Evolutionary conservation across 2,888 invertebrate genomes (phyloP).

Genomic region (Amphiduros pacificus): DNA sequence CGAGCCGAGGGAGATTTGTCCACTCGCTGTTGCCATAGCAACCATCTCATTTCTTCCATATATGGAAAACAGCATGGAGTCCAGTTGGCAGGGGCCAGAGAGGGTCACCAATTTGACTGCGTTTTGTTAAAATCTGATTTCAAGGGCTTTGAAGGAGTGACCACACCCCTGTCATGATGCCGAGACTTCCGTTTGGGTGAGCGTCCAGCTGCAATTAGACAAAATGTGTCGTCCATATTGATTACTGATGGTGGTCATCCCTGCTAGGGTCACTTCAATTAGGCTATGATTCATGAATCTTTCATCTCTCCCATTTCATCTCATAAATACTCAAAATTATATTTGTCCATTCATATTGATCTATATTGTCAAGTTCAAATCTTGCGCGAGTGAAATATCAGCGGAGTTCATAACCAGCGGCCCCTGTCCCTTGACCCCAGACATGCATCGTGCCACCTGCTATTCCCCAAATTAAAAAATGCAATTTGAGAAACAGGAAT

Average conservation of each 20-base stretch:
- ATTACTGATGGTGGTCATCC: not conserved
- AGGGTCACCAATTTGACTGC: not conserved
- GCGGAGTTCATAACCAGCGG: no score
- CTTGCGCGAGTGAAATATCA: not conserved
- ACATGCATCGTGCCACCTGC: no score
- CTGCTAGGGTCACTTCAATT: not conserved
- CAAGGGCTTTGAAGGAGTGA: not conserved
- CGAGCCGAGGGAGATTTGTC: slow-evolving; percentile 1
- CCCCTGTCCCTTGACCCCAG: no score
- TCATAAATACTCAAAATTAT: slow-evolving; percentile 1
- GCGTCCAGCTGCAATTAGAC: not conserved
- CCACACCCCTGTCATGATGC: not conserved
- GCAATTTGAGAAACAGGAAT: no score
- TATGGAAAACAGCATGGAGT: not conserved
- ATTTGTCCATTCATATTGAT: slow-evolving; percentile 1
- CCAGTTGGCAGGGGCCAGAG: not conserved
- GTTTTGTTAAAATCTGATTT: not conserved
- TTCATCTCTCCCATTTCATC: slow-evolving; percentile 1
- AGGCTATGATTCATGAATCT: not conserved
- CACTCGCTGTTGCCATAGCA: not conserved
- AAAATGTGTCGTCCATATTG: slow-evolving; percentile 3
- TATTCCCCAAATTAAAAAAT: no score
- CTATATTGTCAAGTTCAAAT: not conserved
- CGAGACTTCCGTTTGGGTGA: not conserved
- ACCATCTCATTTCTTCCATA: not conserved